Percentiles rank a stretch among this genome's conserved stretches.
These are phyloP conservation scores for Xanthorhoe spadicearia DNA, from an alignment of 2,888 invertebrate genomes.

Conservation along the genomic window DNA sequence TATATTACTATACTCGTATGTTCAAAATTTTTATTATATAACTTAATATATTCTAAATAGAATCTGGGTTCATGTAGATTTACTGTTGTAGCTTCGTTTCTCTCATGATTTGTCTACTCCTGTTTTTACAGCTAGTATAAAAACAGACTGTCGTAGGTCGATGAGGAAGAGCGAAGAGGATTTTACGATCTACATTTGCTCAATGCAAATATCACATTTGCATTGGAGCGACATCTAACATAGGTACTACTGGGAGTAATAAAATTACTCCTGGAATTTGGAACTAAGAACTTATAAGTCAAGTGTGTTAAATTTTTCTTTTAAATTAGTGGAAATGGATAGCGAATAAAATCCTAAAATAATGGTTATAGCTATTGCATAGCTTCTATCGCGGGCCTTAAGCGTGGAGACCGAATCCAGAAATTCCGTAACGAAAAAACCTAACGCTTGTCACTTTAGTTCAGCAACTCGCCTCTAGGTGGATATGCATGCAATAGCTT, in stretches of 20 bases:
- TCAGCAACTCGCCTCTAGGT: too few species aligned
- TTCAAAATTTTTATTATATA: too few species aligned
- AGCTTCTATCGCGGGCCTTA: too few species aligned
- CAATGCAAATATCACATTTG: conserved; percentile 8
- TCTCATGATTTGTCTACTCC: conserved; percentile 17
- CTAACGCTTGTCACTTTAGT: too few species aligned
- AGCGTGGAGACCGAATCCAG: too few species aligned
- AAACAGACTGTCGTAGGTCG: conserved; percentile 10
- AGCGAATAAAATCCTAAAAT: too few species aligned
- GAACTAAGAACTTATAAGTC: neutral
- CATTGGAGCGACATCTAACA: conserved; percentile 3
- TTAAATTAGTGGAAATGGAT: too few species aligned
- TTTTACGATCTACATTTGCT: conserved; percentile 13
- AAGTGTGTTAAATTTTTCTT: too few species aligned
- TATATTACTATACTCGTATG: too few species aligned
- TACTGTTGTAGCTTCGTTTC: conserved; percentile 17
- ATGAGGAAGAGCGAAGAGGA: neutral
- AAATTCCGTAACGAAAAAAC: too few species aligned
- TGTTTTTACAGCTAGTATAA: conserved; percentile 23
- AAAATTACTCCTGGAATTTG: neutral
- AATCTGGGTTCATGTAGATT: conserved; percentile 1
- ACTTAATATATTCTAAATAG: neutral
- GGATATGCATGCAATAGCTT: too few species aligned
- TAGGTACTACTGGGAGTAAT: neutral
- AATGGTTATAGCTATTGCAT: too few species aligned